These are phyloP conservation scores for Rutilus rutilus DNA, from an alignment of 2,113 vertebrate species.

Conservation along the genomic window DNA sequence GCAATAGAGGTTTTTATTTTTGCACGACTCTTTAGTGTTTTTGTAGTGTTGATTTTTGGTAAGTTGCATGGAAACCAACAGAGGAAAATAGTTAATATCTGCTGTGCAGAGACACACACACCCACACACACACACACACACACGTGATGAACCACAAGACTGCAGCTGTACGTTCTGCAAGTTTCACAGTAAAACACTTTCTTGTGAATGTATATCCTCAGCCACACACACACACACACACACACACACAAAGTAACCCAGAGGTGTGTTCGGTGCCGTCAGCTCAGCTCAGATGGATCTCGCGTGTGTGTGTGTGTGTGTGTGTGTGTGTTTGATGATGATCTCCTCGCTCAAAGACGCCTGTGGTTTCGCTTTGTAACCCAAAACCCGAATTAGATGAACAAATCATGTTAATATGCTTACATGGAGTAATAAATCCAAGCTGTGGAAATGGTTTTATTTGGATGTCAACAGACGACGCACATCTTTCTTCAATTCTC, in stretches of 20 bases:
- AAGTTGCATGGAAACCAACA: not conserved
- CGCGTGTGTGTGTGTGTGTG: not conserved
- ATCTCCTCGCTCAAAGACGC: constrained; percentile 25
- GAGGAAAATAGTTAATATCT: not conserved
- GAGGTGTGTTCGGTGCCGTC: not conserved
- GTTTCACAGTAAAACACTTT: not conserved
- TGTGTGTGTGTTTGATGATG: not conserved
- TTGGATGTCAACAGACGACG: constrained; percentile 10
- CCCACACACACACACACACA: too few species aligned
- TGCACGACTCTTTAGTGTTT: not conserved
- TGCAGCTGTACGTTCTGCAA: not conserved
- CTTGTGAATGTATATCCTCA: not conserved
- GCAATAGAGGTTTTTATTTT: too few species aligned
- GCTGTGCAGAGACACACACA: too few species aligned
- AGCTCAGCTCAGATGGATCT: not conserved
- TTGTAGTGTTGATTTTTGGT: not conserved
- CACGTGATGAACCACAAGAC: not conserved
- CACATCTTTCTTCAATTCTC: constrained; percentile 32
- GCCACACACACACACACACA: not conserved
- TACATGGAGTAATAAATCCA: constrained; percentile 34
- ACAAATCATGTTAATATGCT: constrained; percentile 42
- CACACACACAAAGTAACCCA: not conserved
- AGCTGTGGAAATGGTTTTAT: constrained; percentile 36
- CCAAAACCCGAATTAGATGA: constrained; percentile 35
- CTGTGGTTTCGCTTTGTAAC: constrained; percentile 35